Conservation (phyloP, 2,888 invertebrate genomes). For the Cosmorhoe ocellata region DNA sequence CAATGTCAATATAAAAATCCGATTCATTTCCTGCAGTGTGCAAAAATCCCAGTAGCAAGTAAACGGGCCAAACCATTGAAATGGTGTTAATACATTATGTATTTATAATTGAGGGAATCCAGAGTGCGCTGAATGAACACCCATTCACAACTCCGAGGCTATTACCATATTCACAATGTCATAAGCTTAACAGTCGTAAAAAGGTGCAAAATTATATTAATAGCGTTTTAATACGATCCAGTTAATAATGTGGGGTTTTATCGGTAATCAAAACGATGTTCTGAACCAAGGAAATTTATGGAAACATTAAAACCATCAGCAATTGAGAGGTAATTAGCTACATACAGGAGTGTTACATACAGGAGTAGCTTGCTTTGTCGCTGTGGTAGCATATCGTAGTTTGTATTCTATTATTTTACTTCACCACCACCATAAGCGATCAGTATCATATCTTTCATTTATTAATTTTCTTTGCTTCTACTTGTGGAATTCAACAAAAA, state of each 20-base stretch:
- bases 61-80: constrained; percentile 4
- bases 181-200: constrained; percentile 45
- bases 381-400: neutral
- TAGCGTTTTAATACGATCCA: constrained; percentile 58
- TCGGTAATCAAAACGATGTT: constrained; percentile 63
- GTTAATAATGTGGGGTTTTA: constrained; percentile 55
- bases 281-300: constrained; percentile 54
- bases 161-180: constrained; percentile 30
- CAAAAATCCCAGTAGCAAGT: neutral
- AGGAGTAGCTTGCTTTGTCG: constrained; percentile 25
- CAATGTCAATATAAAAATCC: neutral
- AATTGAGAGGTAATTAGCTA: constrained; percentile 49
- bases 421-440: no score
- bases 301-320: constrained; percentile 54
- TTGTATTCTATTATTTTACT: neutral
- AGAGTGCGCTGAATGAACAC: constrained; percentile 13
- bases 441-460: no score
- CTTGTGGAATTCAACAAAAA: no score
- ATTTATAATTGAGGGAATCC: constrained; percentile 15
- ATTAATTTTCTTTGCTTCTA: no score
- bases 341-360: constrained; percentile 40
- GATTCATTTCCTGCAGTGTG: no score
- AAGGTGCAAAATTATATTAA: constrained; percentile 66
- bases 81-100: constrained; percentile 9
- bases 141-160: constrained; percentile 13